Conservation (phyloP, 2,797 vertebrate genomes). For the Pangasius krempfi region DNA sequence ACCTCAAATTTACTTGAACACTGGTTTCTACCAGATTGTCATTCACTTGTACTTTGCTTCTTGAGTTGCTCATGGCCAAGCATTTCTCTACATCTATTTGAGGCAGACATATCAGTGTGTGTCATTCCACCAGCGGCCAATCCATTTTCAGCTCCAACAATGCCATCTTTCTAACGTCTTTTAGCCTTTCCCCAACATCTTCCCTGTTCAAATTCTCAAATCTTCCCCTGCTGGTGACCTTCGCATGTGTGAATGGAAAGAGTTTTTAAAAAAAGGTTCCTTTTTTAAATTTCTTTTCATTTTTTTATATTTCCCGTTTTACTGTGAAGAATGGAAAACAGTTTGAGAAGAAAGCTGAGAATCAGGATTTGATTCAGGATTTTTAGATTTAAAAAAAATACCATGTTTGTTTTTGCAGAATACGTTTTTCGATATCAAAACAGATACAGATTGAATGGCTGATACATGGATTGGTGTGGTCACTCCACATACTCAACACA, state of each 20-base stretch:
- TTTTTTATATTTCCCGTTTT: too few species aligned
- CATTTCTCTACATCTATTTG: neutral
- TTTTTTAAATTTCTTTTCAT: too few species aligned
- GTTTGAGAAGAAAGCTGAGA: too few species aligned
- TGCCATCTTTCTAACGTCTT: neutral
- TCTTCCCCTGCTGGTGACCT: neutral
- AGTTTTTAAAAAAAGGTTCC: too few species aligned
- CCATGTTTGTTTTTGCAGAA: too few species aligned
- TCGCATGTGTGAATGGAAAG: neutral
- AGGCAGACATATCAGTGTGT: neutral
- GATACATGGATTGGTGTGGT: neutral
- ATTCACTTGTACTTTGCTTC: too few species aligned
- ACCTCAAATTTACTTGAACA: too few species aligned
- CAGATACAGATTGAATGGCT: neutral
- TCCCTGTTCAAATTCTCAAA: too few species aligned
- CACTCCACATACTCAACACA: neutral
- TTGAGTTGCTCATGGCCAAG: neutral
- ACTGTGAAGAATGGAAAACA: too few species aligned
- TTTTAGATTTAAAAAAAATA: neutral
- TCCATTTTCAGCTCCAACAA: neutral
- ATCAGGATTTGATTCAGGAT: neutral
- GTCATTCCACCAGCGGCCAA: neutral
- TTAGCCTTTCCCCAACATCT: too few species aligned
- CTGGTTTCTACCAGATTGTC: too few species aligned
- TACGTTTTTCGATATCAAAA: neutral